Base-by-base conservation (phyloP, 1,140 invertebrate genomes). In the Zaprionus ornatus region DNA sequence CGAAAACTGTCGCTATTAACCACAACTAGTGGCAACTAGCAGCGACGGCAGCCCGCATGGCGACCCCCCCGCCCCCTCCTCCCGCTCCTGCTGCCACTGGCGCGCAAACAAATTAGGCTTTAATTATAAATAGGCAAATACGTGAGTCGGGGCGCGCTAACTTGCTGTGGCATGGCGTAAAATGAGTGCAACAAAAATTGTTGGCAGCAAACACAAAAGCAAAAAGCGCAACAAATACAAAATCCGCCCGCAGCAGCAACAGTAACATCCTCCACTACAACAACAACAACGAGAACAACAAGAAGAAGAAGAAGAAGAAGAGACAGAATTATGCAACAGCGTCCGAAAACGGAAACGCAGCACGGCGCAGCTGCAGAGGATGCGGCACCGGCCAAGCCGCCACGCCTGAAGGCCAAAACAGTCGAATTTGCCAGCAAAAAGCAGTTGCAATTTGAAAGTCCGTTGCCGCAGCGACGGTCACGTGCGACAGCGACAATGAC, bases 381-480 rank as follows among this genome's bases (percentile, higher is more conserved):
- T 64, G 79, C 74, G 40, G 74, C 77, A 40, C 83, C 88, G 42
- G 71, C 74, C 19, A 91, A 91, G 52, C 88, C 88, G 40, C 82
- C 82, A 23, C 86, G 86, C 65, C 68, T 90, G 40, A 85, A 72
- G 82, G 71, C 71, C 82, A 66, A 40, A 37, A 40, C 19, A 2
- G 57, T 52, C 19, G 54, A 59, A 17, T 52, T 56, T 54, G 63
- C 66, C 54, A 69, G 60, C 29, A 91, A 88, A 73, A 91, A 91
- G 64, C 86, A 87, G 45, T 77, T 91, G 77, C 90, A 91, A 77
- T 91, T 91, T 66, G 76, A 87, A 21, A 91, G 90, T 79, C 90
- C 90, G 50, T 62, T 91, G 82, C 73, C 85, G 25, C 65, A 74
- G 40, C 64, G 75, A 32, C 71, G 85, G 50, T 70, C 80, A 84